These are phyloP conservation scores for Zaprionus gabonicus DNA, from an alignment of 1,140 invertebrate species.

Conservation along the genomic window DNA sequence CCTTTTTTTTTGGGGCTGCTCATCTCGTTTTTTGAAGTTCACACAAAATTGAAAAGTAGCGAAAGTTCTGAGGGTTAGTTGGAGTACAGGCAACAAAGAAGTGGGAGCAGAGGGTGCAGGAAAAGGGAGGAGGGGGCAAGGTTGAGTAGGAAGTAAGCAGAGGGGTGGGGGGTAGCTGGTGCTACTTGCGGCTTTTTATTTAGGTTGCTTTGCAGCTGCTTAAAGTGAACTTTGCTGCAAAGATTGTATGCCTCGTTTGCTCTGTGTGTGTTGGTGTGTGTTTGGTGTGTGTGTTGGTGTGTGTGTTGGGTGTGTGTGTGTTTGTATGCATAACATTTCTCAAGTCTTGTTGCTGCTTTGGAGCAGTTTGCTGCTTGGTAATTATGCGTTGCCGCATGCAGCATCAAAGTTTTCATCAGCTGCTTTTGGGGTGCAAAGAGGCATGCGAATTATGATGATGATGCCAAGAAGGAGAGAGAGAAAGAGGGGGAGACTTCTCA, in stretches of 20 bases:
- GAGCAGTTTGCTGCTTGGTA: conserved; percentile 61
- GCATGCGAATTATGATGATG: conserved; percentile 70
- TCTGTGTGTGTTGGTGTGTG: not conserved
- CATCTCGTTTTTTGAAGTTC: conserved; percentile 39
- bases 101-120: too few species aligned
- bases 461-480: conserved; percentile 15
- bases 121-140: too few species aligned
- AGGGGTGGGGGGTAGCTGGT: not conserved
- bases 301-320: not conserved
- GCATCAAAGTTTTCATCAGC: conserved; percentile 46
- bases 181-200: conserved; percentile 55
- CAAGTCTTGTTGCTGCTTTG: conserved; percentile 48
- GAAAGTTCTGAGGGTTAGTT: conserved; percentile 61
- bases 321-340: conserved; percentile 45
- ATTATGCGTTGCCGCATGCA: conserved; percentile 66
- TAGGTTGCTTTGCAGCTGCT: conserved; percentile 56
- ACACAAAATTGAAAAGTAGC: conserved; percentile 70
- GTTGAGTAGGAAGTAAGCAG: too few species aligned
- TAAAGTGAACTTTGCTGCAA: conserved; percentile 45
- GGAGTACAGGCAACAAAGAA: not conserved
- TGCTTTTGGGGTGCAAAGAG: conserved; percentile 45
- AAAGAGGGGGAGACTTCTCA: conserved; percentile 10
- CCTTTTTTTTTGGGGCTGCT: conserved; percentile 13
- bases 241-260: not conserved
- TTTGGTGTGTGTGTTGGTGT: not conserved